Conservation (phyloP, 2,888 invertebrate genomes). For the Trissoscelio sp. region DNA sequence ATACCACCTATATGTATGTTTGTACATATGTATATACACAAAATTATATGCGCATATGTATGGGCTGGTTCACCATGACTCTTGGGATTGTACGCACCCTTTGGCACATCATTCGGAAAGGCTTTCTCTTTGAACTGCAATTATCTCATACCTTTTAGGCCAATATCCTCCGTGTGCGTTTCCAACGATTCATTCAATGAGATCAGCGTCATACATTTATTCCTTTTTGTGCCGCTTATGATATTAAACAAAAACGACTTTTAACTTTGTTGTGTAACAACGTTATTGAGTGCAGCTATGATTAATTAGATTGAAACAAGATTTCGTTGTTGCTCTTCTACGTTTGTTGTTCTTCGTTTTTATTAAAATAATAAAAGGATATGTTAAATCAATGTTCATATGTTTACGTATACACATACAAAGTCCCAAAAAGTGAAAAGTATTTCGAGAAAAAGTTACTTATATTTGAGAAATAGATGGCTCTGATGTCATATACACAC, state of each 20-base stretch:
- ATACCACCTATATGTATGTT: too few relatives aligned
- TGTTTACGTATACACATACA: too few relatives aligned
- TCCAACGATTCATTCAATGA: constrained; percentile 66
- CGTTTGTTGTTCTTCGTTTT: constrained; percentile 5
- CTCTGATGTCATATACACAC: too few relatives aligned
- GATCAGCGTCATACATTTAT: constrained; percentile 57
- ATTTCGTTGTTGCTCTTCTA: constrained; percentile 33
- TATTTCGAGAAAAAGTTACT: too few relatives aligned
- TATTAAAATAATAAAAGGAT: too few relatives aligned
- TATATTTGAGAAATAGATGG: too few relatives aligned
- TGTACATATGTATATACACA: background rate
- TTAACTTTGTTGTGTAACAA: constrained; percentile 47
- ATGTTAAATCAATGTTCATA: too few relatives aligned
- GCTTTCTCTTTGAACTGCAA: constrained; percentile 67
- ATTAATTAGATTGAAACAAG: constrained; percentile 43
- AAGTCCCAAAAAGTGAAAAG: too few relatives aligned
- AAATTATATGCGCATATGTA: background rate
- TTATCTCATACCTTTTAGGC: constrained; percentile 65
- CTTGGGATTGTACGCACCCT: constrained; percentile 22
- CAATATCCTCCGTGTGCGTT: constrained; percentile 60
- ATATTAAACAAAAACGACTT: constrained; percentile 54
- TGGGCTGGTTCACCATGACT: constrained; percentile 41
- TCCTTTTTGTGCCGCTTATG: constrained; percentile 38
- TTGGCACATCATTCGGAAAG: constrained; percentile 61
- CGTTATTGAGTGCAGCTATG: constrained; percentile 47